A percentile compares a stretch with the other conserved stretches of the same genome.
These are phyloP conservation scores for Addax nasomaculatus DNA, from an alignment of 2,113 vertebrate species.

Conservation along the genomic window DNA sequence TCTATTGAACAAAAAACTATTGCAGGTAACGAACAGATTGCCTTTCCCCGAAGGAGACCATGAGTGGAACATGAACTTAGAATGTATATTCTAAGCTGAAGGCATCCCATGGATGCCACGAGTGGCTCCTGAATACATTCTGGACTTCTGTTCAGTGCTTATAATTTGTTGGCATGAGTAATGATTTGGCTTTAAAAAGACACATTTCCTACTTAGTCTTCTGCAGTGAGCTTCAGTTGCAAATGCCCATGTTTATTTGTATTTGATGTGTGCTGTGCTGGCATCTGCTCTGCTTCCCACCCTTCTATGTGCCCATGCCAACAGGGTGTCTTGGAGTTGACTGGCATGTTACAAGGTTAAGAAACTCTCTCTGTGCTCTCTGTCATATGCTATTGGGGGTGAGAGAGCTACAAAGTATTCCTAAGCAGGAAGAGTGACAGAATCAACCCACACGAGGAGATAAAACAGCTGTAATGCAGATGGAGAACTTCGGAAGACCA, in stretches of 20 bases:
- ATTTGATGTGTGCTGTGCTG: not conserved
- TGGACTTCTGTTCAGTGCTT: not conserved
- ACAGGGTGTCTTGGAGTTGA: not conserved
- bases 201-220: slow-evolving; percentile 13
- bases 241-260: slow-evolving; percentile 26
- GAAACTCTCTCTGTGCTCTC: not conserved
- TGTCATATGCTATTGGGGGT: not conserved
- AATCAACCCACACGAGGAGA: not conserved
- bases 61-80: not conserved
- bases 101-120: not conserved
- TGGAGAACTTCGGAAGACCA: not conserved
- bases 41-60: not conserved
- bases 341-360: not conserved
- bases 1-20: not conserved
- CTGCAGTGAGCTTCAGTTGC: not conserved
- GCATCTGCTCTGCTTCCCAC: not conserved
- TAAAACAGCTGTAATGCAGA: not conserved
- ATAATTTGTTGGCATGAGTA: not conserved
- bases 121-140: not conserved
- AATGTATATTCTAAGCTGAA: not conserved
- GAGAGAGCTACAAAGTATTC: not conserved
- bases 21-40: not conserved
- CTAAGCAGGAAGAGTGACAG: not conserved
- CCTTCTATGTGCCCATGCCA: not conserved
- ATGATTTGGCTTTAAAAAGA: slow-evolving; percentile 13